Evolutionary conservation across 2,797 vertebrate species (phyloP).

Genomic region (Xyrichtys novacula): DNA sequence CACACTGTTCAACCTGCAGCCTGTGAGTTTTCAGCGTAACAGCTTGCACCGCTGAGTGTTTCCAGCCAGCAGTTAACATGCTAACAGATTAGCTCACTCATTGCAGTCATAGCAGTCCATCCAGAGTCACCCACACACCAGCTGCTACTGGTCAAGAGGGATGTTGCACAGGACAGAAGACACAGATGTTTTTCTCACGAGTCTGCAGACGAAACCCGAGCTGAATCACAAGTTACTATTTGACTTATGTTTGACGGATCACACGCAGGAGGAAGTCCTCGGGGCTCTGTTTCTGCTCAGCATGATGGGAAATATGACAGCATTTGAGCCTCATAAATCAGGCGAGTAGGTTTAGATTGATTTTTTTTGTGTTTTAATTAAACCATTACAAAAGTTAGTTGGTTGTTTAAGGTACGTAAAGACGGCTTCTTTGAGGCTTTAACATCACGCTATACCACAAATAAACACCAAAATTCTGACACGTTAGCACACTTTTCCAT

Average conservation of each 20-base stretch:
- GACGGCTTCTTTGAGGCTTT: neutral
- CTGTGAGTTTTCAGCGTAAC: neutral
- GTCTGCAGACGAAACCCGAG: neutral
- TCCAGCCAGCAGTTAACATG: constrained; percentile 16
- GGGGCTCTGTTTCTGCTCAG: constrained; percentile 1
- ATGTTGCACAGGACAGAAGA: constrained; percentile 15
- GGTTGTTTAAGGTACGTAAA: neutral
- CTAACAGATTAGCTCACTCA: constrained; percentile 20
- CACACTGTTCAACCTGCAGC: neutral
- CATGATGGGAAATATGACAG: neutral
- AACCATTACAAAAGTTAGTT: no score
- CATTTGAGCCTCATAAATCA: neutral
- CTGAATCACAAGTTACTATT: constrained; percentile 9
- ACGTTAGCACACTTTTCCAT: constrained; percentile 49
- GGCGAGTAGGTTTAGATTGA: neutral
- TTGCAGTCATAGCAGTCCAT: neutral
- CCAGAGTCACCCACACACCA: constrained; percentile 31
- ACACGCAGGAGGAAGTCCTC: neutral
- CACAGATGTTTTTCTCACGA: neutral
- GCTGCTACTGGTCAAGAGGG: constrained; percentile 28
- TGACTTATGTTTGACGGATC: neutral
- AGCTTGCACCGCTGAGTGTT: neutral
- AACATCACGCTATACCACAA: constrained; percentile 3
- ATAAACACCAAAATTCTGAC: constrained; percentile 25
- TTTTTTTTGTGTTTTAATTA: no score